Evolutionary conservation across 2,797 vertebrate genomes (phyloP), one percentile per base, ranked within the genome.

Genomic region (Galagoides demidoff): DNA sequence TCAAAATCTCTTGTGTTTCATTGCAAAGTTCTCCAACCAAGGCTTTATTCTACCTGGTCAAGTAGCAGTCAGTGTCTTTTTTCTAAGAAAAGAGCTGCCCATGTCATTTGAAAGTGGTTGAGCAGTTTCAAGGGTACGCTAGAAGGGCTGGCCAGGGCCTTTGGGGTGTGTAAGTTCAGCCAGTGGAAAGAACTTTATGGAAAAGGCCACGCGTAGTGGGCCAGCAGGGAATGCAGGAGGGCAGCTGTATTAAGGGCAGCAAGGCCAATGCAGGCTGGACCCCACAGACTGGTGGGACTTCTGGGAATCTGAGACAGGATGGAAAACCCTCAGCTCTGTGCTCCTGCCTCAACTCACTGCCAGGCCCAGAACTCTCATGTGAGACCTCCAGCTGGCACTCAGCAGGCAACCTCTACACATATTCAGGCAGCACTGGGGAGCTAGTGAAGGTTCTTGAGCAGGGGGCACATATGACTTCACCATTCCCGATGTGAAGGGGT

Each of bases 241-340:
- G 22, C 3, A 13, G 5, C 31, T 12, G 39, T 8, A 5, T 14
- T 37, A 2, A 66, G 27, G 84, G 34, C 29, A 25, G 0, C 5
- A 29, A 19, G 8, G 9, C 52, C 9, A 0, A 10, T 43, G 9
- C 3, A 1, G 27, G 27, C 55, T 34, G 2, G 2, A 52, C 31
- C 16, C 17, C 19, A 34, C 6, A 17, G 52, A 85, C 68, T 29
- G 2, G 6, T 43, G 14, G 63, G 14, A 70, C 70, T 87, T 17
- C 23, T 85, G 43, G 70, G 55, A 83, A 79, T 27, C 79, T 17
- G 29, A 81, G 49, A 61, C n/a, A 73, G 34, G 49, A 64, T 45
- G 43, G 34, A 70, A 81, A 74, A 19, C 19, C 22, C 6, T 4
- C 13, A 66, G 31, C 34, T 49, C 43, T 79, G 25, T 37, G 27